phyloP scores from a whole-genome alignment of 2,113 vertebrate species.

The Thamnophis sirtalis region DNA sequence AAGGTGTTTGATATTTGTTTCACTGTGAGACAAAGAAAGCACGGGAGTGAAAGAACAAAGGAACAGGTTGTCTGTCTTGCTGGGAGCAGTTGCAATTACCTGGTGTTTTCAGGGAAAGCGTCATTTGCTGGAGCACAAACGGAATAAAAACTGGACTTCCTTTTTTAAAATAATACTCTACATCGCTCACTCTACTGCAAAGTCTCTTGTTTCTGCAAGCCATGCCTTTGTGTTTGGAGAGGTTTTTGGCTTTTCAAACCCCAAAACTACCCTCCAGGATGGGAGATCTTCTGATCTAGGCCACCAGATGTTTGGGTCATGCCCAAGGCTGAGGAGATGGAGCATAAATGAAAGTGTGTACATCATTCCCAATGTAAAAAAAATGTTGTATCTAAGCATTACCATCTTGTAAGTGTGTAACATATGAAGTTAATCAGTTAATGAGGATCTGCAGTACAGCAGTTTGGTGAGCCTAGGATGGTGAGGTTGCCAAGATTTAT shows the following conservation, averaged over 20 bases:
- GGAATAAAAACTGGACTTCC: neutral
- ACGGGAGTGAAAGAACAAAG: neutral
- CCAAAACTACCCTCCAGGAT: neutral
- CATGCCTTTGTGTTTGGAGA: neutral
- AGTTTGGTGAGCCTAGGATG: neutral
- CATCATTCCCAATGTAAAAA: neutral
- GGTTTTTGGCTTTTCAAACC: neutral
- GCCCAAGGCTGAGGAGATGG: neutral
- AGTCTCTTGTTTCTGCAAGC: neutral
- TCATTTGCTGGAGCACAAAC: neutral
- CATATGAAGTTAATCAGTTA: constrained; percentile 2
- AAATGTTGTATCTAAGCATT: neutral
- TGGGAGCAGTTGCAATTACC: neutral
- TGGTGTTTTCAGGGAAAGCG: neutral
- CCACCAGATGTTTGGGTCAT: constrained; percentile 14
- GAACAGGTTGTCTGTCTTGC: neutral
- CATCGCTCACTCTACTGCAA: neutral
- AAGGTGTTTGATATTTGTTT: neutral
- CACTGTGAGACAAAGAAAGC: neutral
- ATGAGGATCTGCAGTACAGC: neutral
- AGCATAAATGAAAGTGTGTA: neutral
- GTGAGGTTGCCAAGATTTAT: neutral
- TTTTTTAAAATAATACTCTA: neutral
- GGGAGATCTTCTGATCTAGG: constrained; percentile 2
- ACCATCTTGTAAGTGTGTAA: neutral